Conservation (phyloP, 2,888 invertebrate species). For the Latrodectus elegans region DNA sequence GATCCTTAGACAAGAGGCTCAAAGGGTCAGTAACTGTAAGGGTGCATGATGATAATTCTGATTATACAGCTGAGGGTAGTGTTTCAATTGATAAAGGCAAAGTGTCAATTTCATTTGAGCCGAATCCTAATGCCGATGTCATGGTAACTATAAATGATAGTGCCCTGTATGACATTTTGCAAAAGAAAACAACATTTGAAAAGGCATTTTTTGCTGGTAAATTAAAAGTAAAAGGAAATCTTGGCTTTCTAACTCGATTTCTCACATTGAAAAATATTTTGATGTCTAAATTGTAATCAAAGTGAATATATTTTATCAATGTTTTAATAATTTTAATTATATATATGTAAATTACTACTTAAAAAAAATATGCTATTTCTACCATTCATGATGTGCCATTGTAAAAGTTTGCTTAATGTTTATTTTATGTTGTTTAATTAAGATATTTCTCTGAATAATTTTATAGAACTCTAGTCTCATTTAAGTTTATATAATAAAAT, state of each 20-base stretch:
- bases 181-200: conserved; percentile 52
- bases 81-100: conserved; percentile 53
- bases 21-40: conserved; percentile 46
- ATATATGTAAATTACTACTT: background rate
- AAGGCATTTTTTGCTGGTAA: conserved; percentile 64
- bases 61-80: conserved; percentile 39
- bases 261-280: conserved; percentile 60
- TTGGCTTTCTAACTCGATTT: conserved; percentile 57
- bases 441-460: too few species aligned
- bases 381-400: background rate
- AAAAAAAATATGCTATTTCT: background rate
- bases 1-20: conserved; percentile 40
- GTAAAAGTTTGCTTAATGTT: background rate
- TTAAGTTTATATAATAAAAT: too few species aligned
- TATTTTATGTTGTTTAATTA: too few species aligned
- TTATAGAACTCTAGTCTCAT: too few species aligned
- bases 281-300: conserved; percentile 51
- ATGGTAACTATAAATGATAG: conserved; percentile 36
- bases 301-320: background rate
- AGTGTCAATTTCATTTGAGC: conserved; percentile 41
- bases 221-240: conserved; percentile 59
- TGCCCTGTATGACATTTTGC: conserved; percentile 43
- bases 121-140: conserved; percentile 42
- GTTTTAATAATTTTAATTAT: background rate
- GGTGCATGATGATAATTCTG: conserved; percentile 45